Base-by-base conservation (phyloP, 2,797 vertebrate genomes). In the Rhynchonycteris naso region DNA sequence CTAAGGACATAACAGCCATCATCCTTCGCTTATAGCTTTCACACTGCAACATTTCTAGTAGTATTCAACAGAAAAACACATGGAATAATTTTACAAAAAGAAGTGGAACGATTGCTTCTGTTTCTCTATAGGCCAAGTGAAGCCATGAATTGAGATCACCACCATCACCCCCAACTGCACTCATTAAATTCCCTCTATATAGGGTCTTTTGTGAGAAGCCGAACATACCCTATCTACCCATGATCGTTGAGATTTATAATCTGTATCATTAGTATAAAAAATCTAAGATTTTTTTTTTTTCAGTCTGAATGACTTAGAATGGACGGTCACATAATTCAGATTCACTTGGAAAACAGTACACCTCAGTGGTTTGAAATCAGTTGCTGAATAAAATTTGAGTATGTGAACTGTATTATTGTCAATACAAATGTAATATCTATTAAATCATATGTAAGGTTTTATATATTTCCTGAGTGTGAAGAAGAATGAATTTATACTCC, bases 1-100 rank as follows among this genome's bases (percentile, higher is more conserved):
- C 98, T 95, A 98, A 95, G 79, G 98, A 98, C 95, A 98, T 98
- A 65, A 98, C 86, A 1, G 98, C 97, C 98, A 98, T 99, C 97
- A 98, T 98, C 91, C 80, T 95, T 66, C 90, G 97, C 65, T 85
- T 97, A n/a, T 95, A 89, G 66, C 97, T 97, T 79, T 98, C 94
- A 63, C 96, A 98, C 43, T 97, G 95, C 69, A 98, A 78, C 98
- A 99, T 98, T 94, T 98, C 98, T 99, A 80, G 35, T 61, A 90
- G 74, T 38, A 38, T 76, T 72, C 56, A 96, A 95, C 13, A 95
- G 71, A 79, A 93, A 95, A 93, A 71, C 22, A 76, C 16, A 54
- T 15, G 19, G 5, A 84, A 50, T 80, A 19, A 84, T 72, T 95
- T 68, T 6, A 72, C 18, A 91, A 63, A 24, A 66, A 19, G 63